Evolutionary conservation across 2,113 vertebrate species (phyloP), one percentile per base, ranked within the genome.

Genomic region (Bos javanicus): DNA sequence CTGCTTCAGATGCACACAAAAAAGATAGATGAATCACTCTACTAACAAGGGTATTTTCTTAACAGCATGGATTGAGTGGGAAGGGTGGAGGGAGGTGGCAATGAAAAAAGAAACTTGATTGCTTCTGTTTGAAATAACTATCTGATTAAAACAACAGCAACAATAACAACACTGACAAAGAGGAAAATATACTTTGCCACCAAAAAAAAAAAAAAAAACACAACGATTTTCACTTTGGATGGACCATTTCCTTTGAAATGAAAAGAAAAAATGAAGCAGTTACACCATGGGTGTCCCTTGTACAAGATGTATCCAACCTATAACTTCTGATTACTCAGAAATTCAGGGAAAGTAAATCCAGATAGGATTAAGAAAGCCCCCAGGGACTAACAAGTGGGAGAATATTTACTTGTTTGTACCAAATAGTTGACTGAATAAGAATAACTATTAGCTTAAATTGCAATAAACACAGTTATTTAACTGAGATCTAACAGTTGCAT

Each of bases 311-410:
- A 98, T 97, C 96, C 98, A 98, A 97, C 94, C 97, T 98, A 97
- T 98, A 98, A 98, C 96, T 98, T 98, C 98, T 98, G 98, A 98
- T 99, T 98, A 97, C 96, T 98, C 62, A 95, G 98, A 98, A 98
- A 98, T 98, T 96, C 97, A 97, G 87, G 97, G 96, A 98, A 98
- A 99, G 98, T 98, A 98, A 98, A 99, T 98, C 94, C 97, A 98
- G 97, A 98, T 98, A 97, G 97, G 98, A 98, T 99, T 98, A 98
- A 97, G 97, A 97, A 99, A 98, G 78, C 96, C 98, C 92, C 93
- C 87, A 89, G 98, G 98, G 98, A 99, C 96, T 95, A 97, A 95
- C 97, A 98, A 98, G 95, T 94, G 54, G 98, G 56, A 98, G 96
- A 98, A 98, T 98, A 98, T 98, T 98, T 98, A 98, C 98, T 96